Conservation (phyloP, 2,888 invertebrate species). For the Ichneumoninae sp. region DNA sequence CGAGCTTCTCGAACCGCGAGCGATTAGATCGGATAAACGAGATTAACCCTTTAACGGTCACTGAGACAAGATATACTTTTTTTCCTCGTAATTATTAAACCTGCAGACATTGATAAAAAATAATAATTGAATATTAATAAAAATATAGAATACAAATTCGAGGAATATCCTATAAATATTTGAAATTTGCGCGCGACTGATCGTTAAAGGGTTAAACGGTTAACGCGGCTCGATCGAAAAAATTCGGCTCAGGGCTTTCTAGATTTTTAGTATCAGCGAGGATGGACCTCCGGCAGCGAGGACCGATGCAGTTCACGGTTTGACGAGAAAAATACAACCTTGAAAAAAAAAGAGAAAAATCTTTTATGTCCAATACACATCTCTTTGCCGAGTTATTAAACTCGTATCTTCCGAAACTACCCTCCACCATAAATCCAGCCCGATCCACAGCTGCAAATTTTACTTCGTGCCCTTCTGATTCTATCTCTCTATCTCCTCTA, state of each 20-base stretch:
- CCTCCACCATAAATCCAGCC: slow-evolving; percentile 56
- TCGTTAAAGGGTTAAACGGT: slow-evolving; percentile 34
- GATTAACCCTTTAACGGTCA: slow-evolving; percentile 12
- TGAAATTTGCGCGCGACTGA: background rate
- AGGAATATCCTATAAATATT: background rate
- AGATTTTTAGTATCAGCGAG: slow-evolving; percentile 56
- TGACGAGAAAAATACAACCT: slow-evolving; percentile 51
- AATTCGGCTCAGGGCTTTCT: slow-evolving; percentile 18
- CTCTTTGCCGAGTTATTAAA: slow-evolving; percentile 6
- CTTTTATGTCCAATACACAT: slow-evolving; percentile 8
- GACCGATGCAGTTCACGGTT: slow-evolving; percentile 66
- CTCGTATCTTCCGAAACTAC: slow-evolving; percentile 44
- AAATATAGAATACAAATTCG: background rate
- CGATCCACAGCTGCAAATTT: slow-evolving; percentile 49
- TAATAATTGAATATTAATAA: background rate
- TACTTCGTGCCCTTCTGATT: slow-evolving; percentile 52
- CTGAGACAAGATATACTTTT: background rate
- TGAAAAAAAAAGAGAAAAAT: slow-evolving; percentile 27
- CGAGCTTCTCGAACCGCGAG: slow-evolving; percentile 39
- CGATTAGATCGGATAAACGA: slow-evolving; percentile 59
- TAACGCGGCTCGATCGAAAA: slow-evolving; percentile 54
- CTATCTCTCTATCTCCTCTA: slow-evolving; percentile 58
- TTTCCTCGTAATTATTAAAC: background rate
- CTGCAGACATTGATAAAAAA: background rate
- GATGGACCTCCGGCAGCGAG: slow-evolving; percentile 57